Evolutionary conservation across 2,888 invertebrate species (phyloP).

Genomic region (Melieria picta): DNA sequence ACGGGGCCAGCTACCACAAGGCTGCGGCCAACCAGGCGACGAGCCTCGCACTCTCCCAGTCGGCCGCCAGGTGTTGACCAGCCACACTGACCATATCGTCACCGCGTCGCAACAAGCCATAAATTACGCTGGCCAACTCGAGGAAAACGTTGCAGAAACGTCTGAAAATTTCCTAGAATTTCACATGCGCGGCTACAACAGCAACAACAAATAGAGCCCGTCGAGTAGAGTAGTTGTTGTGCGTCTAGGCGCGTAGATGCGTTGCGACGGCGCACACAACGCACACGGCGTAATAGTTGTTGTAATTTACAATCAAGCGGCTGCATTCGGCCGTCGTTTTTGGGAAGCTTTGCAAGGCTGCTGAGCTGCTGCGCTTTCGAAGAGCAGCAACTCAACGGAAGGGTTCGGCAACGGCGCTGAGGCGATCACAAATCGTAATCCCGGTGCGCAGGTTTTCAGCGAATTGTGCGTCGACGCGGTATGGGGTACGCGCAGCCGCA

Average conservation of each 20-base stretch:
- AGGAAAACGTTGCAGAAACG: conserved; percentile 47
- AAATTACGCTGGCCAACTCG: conserved; percentile 49
- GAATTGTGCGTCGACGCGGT: conserved; percentile 47
- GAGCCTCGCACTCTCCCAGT: not conserved
- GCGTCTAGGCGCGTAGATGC: not conserved
- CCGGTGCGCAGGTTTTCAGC: conserved; percentile 61
- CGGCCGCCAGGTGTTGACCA: conserved; percentile 53
- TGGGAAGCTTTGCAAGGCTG: not conserved
- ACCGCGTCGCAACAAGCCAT: conserved; percentile 47
- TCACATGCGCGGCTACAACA: conserved; percentile 35
- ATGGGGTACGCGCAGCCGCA: conserved; percentile 37
- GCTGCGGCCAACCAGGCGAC: not conserved
- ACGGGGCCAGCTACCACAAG: conserved; percentile 2
- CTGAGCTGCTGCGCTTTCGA: not conserved
- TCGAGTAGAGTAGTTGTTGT: not conserved
- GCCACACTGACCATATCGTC: conserved; percentile 20
- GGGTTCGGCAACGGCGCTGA: not conserved
- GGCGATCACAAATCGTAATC: conserved; percentile 56
- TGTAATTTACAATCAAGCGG: conserved; percentile 13
- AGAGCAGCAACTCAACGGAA: conserved; percentile 4
- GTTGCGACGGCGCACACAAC: not conserved
- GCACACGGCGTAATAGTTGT: conserved; percentile 27
- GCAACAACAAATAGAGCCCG: conserved; percentile 16
- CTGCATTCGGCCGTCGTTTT: no score
- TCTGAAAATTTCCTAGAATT: conserved; percentile 58